Base-by-base conservation (phyloP, 2,113 vertebrate species). In the Struthidea cinerea region DNA sequence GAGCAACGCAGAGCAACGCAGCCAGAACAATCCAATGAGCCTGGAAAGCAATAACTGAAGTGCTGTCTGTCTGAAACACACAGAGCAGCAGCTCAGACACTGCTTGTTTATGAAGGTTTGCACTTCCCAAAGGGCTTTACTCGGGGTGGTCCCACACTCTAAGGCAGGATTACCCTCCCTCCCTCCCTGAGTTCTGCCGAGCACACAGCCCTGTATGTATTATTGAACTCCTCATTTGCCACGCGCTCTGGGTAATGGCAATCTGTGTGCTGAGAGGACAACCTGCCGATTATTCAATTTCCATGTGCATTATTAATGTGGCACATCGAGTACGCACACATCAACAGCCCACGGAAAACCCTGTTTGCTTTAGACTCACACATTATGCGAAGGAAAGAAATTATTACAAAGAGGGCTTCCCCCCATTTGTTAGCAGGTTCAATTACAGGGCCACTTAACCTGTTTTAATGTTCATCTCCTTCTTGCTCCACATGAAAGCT, bases 381-480 rank as follows among this genome's bases (percentile, higher is more conserved):
- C 63, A 68, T 67, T 52, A 39, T 63, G 49, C 57, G 91, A 91
- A 71, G 84, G 63, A 78, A 64, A 91, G 77, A 32, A 64, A 83
- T 71, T 69, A 73, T 65, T 76, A 52, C 68, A 80, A 52, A 87
- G 77, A 94, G 50, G 55, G 80, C 68, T 92, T 41, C 88, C 53
- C 41, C 75, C 79, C 19, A 21, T 85, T 90, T 88, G 92, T 79
- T 50, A 92, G 17, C 89, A 50, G 77, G 53, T 89, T 96, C 57
- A 81, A 89, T 90, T 89, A 76, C 27, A 50, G 77, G 85, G 79
- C 94, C 96, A 94, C 68, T 97, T 94, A 95, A 88, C 92, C 95
- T 94, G 67, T 74, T 83, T 70, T 65, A 91, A 80, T 80, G 87
- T 70, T 91, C 82, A 63, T 91, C 93, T 91, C 67, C 71, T 90